phyloP scores from a whole-genome alignment of 1,140 invertebrate genomes.

The Zaprionus nigranus region DNA sequence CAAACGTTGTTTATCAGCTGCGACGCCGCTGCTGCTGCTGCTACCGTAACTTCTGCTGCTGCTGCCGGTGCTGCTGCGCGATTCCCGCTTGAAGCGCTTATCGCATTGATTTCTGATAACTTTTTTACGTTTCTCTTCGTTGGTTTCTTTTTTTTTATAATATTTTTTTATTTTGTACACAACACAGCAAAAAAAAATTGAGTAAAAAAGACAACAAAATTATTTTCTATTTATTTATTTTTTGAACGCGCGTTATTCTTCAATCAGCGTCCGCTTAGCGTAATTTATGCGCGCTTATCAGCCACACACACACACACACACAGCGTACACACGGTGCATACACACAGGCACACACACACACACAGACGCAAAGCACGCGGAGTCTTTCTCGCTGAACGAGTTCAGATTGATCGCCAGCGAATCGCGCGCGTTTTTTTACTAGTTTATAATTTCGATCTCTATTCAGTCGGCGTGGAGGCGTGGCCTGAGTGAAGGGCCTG shows the following conservation, averaged over 20 bases:
- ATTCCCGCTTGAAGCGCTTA: conserved; percentile 44
- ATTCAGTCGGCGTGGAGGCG: too few relatives aligned
- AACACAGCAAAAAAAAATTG: conserved; percentile 49
- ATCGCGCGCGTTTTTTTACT: not conserved
- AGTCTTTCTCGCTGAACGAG: not conserved
- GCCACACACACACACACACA: conserved; percentile 29
- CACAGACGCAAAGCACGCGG: not conserved
- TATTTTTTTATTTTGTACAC: conserved; percentile 25
- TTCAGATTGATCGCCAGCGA: not conserved
- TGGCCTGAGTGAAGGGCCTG: not conserved
- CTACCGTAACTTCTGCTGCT: conserved; percentile 25
- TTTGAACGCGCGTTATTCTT: conserved; percentile 30
- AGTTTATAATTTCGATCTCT: not conserved
- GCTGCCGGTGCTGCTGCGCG: conserved; percentile 12
- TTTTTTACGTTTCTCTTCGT: conserved; percentile 44
- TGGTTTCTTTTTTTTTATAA: conserved; percentile 28
- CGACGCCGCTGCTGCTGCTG: conserved; percentile 26
- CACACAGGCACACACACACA: conserved; percentile 2
- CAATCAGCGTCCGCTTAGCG: conserved; percentile 55
- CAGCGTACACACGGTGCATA: not conserved
- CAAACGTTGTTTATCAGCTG: conserved; percentile 45
- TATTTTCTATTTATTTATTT: not conserved
- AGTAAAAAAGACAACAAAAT: conserved; percentile 20
- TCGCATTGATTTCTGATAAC: conserved; percentile 56
- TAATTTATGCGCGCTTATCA: conserved; percentile 66